phyloP scores from a whole-genome alignment of 23 tunicate genomes.

The Phallusia fumigata region DNA sequence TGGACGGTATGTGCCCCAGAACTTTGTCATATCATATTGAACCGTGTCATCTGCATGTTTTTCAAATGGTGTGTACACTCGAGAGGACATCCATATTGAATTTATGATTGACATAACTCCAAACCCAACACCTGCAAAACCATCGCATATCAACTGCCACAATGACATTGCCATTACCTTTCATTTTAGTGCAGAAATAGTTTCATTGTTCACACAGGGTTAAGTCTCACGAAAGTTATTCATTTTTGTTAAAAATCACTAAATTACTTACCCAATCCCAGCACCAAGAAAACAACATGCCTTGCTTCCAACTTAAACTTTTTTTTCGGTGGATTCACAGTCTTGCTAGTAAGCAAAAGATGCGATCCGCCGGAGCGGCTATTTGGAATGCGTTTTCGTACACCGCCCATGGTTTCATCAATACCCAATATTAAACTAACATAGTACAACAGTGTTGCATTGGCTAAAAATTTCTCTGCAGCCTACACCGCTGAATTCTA shows the following conservation, averaged over 20 bases:
- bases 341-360: background rate
- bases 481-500: too few species aligned
- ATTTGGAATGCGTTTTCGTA: constrained; percentile 6
- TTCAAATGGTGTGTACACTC: constrained; percentile 44
- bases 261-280: constrained; percentile 2
- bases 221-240: too few species aligned
- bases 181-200: too few species aligned
- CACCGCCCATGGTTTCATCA: constrained; percentile 9
- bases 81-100: constrained; percentile 10
- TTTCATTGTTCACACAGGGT: too few species aligned
- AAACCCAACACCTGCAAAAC: constrained; percentile 30
- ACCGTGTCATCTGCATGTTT: background rate
- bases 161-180: too few species aligned
- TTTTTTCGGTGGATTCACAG: background rate
- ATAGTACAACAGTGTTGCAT: too few species aligned
- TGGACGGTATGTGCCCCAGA: constrained; percentile 97
- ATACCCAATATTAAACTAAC: too few species aligned
- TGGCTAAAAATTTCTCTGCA: too few species aligned
- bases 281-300: background rate
- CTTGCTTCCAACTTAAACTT: constrained; percentile 15
- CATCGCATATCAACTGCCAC: background rate
- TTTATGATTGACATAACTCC: background rate
- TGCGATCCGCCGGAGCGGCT: background rate
- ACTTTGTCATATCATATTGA: constrained; percentile 40
- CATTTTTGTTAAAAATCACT: background rate